Conservation (phyloP, 2,797 vertebrate species). For the Sebastes diploproa region DNA sequence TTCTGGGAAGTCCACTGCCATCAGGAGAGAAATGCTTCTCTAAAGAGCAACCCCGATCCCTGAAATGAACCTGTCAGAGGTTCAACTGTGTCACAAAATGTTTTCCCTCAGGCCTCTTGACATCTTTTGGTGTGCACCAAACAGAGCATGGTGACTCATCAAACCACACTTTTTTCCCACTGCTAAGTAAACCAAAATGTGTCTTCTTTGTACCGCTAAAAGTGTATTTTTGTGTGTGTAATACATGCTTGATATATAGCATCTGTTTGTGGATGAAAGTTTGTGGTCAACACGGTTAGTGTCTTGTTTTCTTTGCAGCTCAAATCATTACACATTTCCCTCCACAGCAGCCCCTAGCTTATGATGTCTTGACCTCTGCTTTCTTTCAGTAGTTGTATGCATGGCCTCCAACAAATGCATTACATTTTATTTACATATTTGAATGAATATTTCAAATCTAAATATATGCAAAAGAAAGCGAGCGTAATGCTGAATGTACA, state of each 20-base stretch:
- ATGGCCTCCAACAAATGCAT: background rate
- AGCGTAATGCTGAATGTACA: background rate
- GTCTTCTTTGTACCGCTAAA: background rate
- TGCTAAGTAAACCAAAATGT: background rate
- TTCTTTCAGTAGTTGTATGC: background rate
- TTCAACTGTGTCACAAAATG: background rate
- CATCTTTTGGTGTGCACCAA: background rate
- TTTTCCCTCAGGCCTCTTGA: background rate
- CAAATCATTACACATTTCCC: background rate
- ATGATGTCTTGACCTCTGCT: background rate
- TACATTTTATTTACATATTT: background rate
- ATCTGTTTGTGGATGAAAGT: background rate
- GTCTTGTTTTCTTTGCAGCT: background rate
- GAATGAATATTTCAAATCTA: background rate
- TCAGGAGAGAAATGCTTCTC: background rate
- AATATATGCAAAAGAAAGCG: background rate
- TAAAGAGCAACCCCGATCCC: background rate
- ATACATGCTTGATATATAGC: background rate
- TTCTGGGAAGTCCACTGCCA: background rate
- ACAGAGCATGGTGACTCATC: conserved; percentile 5
- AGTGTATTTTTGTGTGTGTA: background rate
- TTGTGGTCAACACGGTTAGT: background rate
- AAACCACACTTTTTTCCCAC: background rate
- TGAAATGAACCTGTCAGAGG: background rate
- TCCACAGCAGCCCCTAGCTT: background rate